Conservation (phyloP, 1,140 invertebrate species). For the Drosophila athabasca region DNA sequence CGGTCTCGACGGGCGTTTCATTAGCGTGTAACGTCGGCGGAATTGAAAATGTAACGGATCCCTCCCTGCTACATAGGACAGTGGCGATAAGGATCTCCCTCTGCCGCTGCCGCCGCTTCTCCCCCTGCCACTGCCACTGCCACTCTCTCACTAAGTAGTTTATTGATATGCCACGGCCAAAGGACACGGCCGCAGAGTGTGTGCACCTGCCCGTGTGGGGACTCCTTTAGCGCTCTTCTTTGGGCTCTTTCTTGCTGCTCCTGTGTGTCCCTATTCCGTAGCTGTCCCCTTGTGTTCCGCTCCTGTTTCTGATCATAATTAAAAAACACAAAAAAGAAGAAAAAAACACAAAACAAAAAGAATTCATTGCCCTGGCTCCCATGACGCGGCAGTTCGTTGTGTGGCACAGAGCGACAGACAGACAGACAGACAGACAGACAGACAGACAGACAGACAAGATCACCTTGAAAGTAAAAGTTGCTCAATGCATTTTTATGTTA, state of each 20-base stretch:
- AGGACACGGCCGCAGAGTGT: slow-evolving; percentile 40
- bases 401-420: slow-evolving; percentile 4
- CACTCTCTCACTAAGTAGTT: slow-evolving; percentile 54
- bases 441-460: slow-evolving; percentile 38
- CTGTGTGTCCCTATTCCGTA: background rate
- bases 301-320: slow-evolving; percentile 45
- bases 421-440: no score
- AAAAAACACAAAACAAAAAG: no score
- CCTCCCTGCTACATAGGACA: slow-evolving; percentile 23
- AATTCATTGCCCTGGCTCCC: slow-evolving; percentile 11
- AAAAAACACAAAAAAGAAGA: slow-evolving; percentile 20
- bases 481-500: slow-evolving; percentile 77
- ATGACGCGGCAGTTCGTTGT: slow-evolving; percentile 53
- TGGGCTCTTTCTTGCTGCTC: background rate
- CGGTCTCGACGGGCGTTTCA: slow-evolving; percentile 60
- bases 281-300: slow-evolving; percentile 14
- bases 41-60: slow-evolving; percentile 82
- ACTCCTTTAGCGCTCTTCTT: slow-evolving; percentile 24
- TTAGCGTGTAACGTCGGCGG: slow-evolving; percentile 81
- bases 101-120: background rate
- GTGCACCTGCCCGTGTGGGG: slow-evolving; percentile 50
- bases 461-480: slow-evolving; percentile 80
- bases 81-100: slow-evolving; percentile 62
- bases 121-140: background rate
- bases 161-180: slow-evolving; percentile 66